Base-by-base conservation (phyloP, 2,888 invertebrate genomes). In the Flexamia atlantica region DNA sequence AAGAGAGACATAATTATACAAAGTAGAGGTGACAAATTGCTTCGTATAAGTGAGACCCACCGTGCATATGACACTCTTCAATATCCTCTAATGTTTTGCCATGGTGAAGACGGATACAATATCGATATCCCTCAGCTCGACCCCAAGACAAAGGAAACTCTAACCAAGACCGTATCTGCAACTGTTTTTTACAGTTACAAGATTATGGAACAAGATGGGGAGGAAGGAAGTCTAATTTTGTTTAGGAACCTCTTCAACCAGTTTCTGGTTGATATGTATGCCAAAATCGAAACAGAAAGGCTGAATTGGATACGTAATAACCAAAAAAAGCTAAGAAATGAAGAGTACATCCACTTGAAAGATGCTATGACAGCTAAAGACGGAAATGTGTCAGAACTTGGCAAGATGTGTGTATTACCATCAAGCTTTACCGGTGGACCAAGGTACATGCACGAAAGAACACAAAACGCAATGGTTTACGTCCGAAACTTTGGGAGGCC, bases 31-130 rank as follows among this genome's bases (percentile, higher is more conserved):
- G 83, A 86, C 23, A 72, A 46, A 23, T 28, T 88, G 60, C 17
- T 53, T 17, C n/a, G 72, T 42, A 84, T 84, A 9, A 50, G 53
- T 17, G 87, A 88, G 46, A 86, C 86, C 17, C 85, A 87, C 60
- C 74, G 85, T 36, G 81, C 85, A 0, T 87, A 87, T 28, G 89
- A 89, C 82, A 84, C 89, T 40, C 84, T 90, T 36, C 85, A 87
- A 32, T 90, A 90, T 83, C 89, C 88, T 0, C 40, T 90, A 0
- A 85, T 88, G 74, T 89, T 89, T 83, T 86, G 86, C 17, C 50
- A 57, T 79, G 88, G 88, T n/a, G 86, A 89, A 72, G 87, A 88
- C 85, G 88, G 88, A 14, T 89, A 89, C 79, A 50, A 74, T 46
- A 85, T 88, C 20, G 42, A 85, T 25, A 83, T 88, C 12, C 42